Base-by-base conservation (phyloP, 2,113 vertebrate species). In the Callospermophilus lateralis region DNA sequence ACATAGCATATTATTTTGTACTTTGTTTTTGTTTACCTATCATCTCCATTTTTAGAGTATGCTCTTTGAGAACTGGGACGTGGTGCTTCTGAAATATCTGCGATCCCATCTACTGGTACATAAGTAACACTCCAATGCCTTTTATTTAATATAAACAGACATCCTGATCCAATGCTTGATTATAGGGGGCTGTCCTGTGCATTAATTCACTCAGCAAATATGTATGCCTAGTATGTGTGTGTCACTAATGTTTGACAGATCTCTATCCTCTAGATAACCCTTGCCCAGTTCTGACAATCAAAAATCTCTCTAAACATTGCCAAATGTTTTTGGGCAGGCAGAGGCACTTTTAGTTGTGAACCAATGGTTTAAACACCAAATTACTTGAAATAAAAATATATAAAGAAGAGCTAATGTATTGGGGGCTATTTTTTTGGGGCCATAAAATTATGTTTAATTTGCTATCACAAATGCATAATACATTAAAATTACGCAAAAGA, bases 391-490 rank as follows among this genome's bases (percentile, higher is more conserved):
- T 37, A 55, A 88, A 90, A 8, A 88, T 19, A 90, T 9, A 96
- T 42, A 93, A 42, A 8, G 30, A 78, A 93, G 37, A 77, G 32
- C 34, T 74, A 58, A n/a, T 58, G 91, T 63, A 12, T 61, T 65
- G 24, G 13, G 11, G 53, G 22, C 11, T 72, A 61, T 68, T 12
- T 83, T 55, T 84, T 76, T n/a, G n/a, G 89, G 76, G 8, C 48
- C 65, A 84, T 83, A 84, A 93, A 86, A 48, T 84, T 94, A 68
- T 91, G 70, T 67, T 93, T 92, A 30, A 90, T n/a, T 51, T 94
- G 22, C 42, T 34, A 90, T 30, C 19, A 73, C 34, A 84, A 11
- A 79, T 72, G 26, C 16, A 93, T 48, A 73, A 42, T 42, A 68
- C 10, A 90, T 51, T 88, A 85, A 96, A 94, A 84, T 65, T 45